A percentile compares a stretch with the other conserved stretches of the same genome.
phyloP scores from a whole-genome alignment of 2,113 vertebrate genomes.

The Amphilophus citrinellus region DNA sequence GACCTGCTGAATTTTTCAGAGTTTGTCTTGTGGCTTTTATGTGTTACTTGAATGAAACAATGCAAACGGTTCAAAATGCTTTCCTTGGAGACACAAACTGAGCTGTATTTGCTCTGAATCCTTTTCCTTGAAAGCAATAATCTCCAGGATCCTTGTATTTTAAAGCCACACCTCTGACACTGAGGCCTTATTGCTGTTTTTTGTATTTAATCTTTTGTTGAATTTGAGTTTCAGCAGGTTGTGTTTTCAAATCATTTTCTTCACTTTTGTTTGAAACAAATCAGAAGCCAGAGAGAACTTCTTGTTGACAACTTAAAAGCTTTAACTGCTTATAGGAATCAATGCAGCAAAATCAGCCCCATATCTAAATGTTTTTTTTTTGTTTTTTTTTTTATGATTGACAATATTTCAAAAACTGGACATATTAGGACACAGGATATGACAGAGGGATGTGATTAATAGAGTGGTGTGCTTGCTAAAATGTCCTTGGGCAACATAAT shows the following conservation, averaged over 20 bases:
- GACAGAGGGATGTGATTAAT: slow-evolving; percentile 2
- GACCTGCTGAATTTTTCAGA: background rate
- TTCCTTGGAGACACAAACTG: background rate
- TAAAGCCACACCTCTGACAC: background rate
- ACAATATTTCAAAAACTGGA: background rate
- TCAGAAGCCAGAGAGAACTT: background rate
- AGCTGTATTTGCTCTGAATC: background rate
- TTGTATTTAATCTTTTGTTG: background rate
- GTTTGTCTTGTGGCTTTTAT: slow-evolving; percentile 4
- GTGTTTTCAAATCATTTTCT: background rate
- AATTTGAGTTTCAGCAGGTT: background rate
- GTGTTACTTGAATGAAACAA: background rate
- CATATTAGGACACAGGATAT: background rate
- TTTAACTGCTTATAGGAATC: slow-evolving; percentile 8
- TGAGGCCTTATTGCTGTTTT: background rate
- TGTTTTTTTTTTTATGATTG: background rate
- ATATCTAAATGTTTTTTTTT: background rate
- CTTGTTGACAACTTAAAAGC: slow-evolving; percentile 7
- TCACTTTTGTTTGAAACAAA: slow-evolving; percentile 3
- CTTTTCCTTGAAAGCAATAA: background rate
- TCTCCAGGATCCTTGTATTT: background rate
- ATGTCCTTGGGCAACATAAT: slow-evolving; percentile 34
- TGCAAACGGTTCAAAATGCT: background rate
- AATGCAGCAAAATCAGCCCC: background rate
- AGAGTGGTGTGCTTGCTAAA: background rate